These are phyloP conservation scores for Cacatua alba DNA, from an alignment of 2,113 vertebrate genomes.

Conservation along the genomic window DNA sequence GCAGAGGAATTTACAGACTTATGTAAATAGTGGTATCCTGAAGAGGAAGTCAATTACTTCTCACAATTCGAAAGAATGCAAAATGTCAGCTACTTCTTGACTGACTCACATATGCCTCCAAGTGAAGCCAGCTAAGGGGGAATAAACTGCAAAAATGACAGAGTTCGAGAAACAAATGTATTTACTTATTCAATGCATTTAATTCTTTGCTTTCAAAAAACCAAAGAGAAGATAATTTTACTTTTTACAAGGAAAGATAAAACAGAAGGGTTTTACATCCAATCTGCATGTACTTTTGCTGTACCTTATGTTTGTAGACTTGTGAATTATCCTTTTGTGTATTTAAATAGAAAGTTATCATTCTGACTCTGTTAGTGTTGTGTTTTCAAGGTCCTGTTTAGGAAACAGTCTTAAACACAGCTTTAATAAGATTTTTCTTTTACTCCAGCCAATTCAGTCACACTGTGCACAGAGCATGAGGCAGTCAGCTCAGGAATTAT, in stretches of 20 bases:
- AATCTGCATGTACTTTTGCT: not conserved
- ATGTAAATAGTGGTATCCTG: not conserved
- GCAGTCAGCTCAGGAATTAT: conserved; percentile 1
- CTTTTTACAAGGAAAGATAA: not conserved
- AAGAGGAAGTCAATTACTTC: not conserved
- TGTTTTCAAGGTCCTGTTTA: not conserved
- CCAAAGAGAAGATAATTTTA: not conserved
- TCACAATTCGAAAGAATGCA: not conserved
- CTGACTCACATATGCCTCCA: not conserved
- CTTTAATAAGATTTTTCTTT: not conserved
- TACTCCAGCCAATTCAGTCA: not conserved
- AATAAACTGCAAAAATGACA: not conserved
- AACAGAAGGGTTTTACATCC: not conserved
- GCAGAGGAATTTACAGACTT: not conserved
- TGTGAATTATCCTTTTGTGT: not conserved
- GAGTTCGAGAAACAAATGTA: not conserved
- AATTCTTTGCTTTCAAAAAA: not conserved
- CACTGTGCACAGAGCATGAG: not conserved
- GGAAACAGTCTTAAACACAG: not conserved
- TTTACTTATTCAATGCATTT: not conserved
- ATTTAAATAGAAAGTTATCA: fast-evolving
- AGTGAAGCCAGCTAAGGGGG: not conserved
- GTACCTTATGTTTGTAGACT: not conserved
- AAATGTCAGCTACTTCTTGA: not conserved
- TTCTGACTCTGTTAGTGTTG: not conserved